A percentile compares a stretch with the other conserved stretches of the same genome.
Conservation (phyloP, 1,140 invertebrate species). For the Leptinotarsa lineolata region DNA sequence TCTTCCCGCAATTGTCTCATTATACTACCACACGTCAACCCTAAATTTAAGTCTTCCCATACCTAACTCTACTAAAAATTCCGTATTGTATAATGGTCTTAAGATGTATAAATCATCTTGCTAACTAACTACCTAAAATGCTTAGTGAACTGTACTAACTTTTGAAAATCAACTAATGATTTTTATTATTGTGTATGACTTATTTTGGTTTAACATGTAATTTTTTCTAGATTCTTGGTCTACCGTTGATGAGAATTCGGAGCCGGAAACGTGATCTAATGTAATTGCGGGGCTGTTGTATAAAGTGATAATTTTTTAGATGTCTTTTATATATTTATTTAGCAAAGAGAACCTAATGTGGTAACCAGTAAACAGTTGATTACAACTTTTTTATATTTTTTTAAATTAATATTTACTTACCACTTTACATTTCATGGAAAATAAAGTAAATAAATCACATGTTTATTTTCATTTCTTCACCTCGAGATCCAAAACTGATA, state of each 20-base stretch:
- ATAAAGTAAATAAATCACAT: neutral
- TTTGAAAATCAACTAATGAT: too few relatives aligned
- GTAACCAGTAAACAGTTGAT: neutral
- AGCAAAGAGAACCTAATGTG: neutral
- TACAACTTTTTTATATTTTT: neutral
- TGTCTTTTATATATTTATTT: conserved; percentile 3
- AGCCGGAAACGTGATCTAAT: neutral
- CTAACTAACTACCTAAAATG: too few relatives aligned
- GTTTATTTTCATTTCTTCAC: neutral
- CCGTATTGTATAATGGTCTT: too few relatives aligned
- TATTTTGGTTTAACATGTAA: neutral
- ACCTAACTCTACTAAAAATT: too few relatives aligned
- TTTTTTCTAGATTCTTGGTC: conserved; percentile 9
- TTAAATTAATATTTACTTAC: neutral
- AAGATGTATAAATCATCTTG: too few relatives aligned
- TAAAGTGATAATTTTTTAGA: neutral
- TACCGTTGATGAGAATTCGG: neutral
- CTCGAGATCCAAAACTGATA: neutral
- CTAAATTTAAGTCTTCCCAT: too few relatives aligned
- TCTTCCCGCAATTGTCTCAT: too few relatives aligned
- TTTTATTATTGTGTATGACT: neutral
- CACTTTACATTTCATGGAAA: neutral
- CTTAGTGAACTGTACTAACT: too few relatives aligned
- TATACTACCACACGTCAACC: too few relatives aligned
- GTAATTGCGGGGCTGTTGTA: neutral